A percentile compares a stretch with the other conserved stretches of the same genome.
phyloP scores from a whole-genome alignment of 2,888 invertebrate genomes.

The Drosophila neonasuta region DNA sequence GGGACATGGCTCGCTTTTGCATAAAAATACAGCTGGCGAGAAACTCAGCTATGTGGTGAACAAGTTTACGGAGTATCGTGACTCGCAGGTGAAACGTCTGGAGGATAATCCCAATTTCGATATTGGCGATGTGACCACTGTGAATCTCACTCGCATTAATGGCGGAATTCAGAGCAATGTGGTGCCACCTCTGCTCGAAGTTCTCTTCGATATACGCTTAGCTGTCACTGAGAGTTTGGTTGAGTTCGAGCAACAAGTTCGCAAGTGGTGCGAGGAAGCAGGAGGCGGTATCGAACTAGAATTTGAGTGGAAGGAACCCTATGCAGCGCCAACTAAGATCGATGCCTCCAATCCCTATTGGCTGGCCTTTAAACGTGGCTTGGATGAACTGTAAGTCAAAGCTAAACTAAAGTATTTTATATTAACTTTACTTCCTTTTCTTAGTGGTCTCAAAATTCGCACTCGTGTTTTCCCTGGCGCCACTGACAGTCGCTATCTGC shows the following conservation, averaged over 20 bases:
- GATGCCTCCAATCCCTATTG: conserved; percentile 87
- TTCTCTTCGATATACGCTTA: conserved; percentile 86
- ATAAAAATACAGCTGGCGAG: conserved; percentile 87
- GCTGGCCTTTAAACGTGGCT: conserved; percentile 86
- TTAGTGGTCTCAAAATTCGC: conserved; percentile 86
- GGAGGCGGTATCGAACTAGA: conserved; percentile 87
- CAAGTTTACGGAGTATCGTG: conserved; percentile 85
- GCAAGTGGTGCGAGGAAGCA: conserved; percentile 86
- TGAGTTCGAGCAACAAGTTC: conserved; percentile 84
- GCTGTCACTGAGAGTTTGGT: conserved; percentile 83
- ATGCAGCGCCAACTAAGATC: conserved; percentile 84
- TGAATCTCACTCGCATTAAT: conserved; percentile 87
- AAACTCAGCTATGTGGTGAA: conserved; percentile 86
- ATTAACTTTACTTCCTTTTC: conserved; percentile 10
- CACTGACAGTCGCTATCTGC: conserved; percentile 92
- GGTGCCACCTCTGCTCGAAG: conserved; percentile 88
- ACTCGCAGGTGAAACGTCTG: conserved; percentile 84
- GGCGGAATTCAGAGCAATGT: conserved; percentile 92
- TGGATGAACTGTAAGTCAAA: conserved; percentile 83
- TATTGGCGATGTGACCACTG: conserved; percentile 87
- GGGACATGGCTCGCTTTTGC: conserved; percentile 89
- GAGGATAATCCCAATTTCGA: conserved; percentile 79
- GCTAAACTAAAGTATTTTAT: too few relatives aligned
- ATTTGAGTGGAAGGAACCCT: conserved; percentile 85
- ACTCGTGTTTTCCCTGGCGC: conserved; percentile 92